A percentile compares a stretch with the other conserved stretches of the same genome.
phyloP scores from a whole-genome alignment of 2,888 invertebrate species.

The Octonoba sinensis region DNA sequence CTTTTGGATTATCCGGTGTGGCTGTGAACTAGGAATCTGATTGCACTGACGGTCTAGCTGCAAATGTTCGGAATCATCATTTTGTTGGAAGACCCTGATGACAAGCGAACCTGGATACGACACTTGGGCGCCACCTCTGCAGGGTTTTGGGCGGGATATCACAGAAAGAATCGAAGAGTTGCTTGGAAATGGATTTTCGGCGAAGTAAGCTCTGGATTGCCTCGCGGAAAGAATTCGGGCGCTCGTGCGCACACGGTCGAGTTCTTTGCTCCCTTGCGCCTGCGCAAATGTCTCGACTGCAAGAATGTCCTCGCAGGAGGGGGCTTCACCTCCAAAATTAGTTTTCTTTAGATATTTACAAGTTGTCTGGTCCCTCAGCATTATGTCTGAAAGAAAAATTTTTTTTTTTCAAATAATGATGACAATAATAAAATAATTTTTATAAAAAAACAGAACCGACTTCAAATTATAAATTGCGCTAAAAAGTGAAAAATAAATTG shows the following conservation, averaged over 20 bases:
- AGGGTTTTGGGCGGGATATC: slow-evolving; percentile 46
- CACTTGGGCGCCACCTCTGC: no score
- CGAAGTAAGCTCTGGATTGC: slow-evolving; percentile 62
- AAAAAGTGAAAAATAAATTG: no score
- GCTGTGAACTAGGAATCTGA: no score
- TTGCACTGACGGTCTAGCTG: no score
- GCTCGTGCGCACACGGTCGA: neutral
- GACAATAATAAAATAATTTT: no score
- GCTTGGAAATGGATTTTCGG: slow-evolving; percentile 43
- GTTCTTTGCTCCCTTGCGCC: slow-evolving; percentile 4
- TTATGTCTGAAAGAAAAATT: slow-evolving; percentile 26
- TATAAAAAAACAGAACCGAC: no score
- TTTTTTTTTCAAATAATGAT: no score
- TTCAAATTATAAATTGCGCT: no score
- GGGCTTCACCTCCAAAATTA: neutral
- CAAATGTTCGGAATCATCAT: no score
- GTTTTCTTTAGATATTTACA: slow-evolving; percentile 22
- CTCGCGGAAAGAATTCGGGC: slow-evolving; percentile 20
- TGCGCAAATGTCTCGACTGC: neutral
- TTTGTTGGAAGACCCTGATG: no score
- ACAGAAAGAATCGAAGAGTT: slow-evolving; percentile 62
- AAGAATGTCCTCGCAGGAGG: neutral
- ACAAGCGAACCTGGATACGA: no score
- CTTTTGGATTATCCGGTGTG: no score
- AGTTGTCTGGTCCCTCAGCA: slow-evolving; percentile 22